Conservation (phyloP, 2,888 invertebrate species). For the Epirrhoe alternata region DNA sequence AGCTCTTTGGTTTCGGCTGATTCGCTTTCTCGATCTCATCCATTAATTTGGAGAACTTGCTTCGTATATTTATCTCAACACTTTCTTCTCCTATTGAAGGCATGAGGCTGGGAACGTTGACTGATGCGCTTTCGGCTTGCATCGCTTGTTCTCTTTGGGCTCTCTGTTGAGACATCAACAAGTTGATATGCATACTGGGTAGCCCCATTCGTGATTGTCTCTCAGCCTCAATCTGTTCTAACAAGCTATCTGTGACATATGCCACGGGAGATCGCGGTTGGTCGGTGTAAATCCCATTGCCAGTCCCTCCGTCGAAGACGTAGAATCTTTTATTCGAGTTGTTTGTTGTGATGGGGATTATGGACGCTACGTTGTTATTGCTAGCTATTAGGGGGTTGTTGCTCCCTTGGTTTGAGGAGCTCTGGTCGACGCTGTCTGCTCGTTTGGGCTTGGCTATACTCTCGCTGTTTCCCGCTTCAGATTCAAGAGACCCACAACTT, state of each 20-base stretch:
- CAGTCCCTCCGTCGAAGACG: slow-evolving; percentile 78
- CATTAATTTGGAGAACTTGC: slow-evolving; percentile 83
- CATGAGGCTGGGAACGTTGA: slow-evolving; percentile 75
- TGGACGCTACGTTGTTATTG: slow-evolving; percentile 76
- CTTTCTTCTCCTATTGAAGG: slow-evolving; percentile 85
- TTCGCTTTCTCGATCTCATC: slow-evolving; percentile 83
- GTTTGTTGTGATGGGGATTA: slow-evolving; percentile 77
- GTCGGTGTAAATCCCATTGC: slow-evolving; percentile 62
- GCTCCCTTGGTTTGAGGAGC: slow-evolving; percentile 82
- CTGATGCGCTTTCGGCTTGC: slow-evolving; percentile 62
- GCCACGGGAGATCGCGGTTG: slow-evolving; percentile 79
- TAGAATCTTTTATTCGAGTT: slow-evolving; percentile 74
- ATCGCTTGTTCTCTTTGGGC: slow-evolving; percentile 60
- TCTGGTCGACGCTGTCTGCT: slow-evolving; percentile 76
- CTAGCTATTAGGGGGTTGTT: slow-evolving; percentile 79
- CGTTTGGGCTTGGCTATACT: slow-evolving; percentile 69
- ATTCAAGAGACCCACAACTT: slow-evolving; percentile 80
- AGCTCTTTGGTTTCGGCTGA: slow-evolving; percentile 85
- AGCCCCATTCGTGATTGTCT: slow-evolving; percentile 78
- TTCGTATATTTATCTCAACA: slow-evolving; percentile 82
- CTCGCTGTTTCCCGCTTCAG: slow-evolving; percentile 75
- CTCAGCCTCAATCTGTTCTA: slow-evolving; percentile 80
- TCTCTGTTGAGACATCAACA: slow-evolving; percentile 73
- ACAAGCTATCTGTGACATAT: slow-evolving; percentile 77
- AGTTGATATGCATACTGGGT: slow-evolving; percentile 82